Evolutionary conservation across 2,888 invertebrate genomes (phyloP).

Genomic region (Meta bourneti): DNA sequence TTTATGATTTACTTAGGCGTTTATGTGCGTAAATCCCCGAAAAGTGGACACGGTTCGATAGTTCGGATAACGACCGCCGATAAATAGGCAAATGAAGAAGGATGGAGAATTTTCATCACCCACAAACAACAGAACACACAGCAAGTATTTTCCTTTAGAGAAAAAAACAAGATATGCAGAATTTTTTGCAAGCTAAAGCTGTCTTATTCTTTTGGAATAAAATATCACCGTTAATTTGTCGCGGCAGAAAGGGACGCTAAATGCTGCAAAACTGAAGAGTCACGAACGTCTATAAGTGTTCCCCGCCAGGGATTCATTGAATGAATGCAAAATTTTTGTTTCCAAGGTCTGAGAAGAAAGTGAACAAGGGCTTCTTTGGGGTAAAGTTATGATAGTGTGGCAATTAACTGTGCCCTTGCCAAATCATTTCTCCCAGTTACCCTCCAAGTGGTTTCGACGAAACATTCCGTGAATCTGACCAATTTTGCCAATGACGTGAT

Average conservation of each 20-base stretch:
- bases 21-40: slow-evolving; percentile 32
- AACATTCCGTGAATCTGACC: too few relatives aligned
- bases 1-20: slow-evolving; percentile 37
- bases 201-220: neutral
- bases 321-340: too few relatives aligned
- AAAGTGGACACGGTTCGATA: slow-evolving; percentile 25
- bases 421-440: too few relatives aligned
- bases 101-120: neutral
- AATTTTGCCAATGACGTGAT: too few relatives aligned
- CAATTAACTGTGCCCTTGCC: too few relatives aligned
- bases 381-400: too few relatives aligned
- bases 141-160: neutral
- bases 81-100: slow-evolving; percentile 38
- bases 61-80: slow-evolving; percentile 16
- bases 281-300: neutral
- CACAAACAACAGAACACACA: neutral
- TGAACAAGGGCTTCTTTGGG: too few relatives aligned
- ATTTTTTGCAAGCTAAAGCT: neutral
- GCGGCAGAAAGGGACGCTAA: neutral
- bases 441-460: too few relatives aligned
- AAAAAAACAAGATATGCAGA: neutral
- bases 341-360: too few relatives aligned
- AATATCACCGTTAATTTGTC: neutral
- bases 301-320: too few relatives aligned
- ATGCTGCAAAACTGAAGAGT: neutral